Evolutionary conservation across 2,888 invertebrate genomes (phyloP), one percentile per base, ranked within the genome.

Genomic region (Stenichneumon culpator): DNA sequence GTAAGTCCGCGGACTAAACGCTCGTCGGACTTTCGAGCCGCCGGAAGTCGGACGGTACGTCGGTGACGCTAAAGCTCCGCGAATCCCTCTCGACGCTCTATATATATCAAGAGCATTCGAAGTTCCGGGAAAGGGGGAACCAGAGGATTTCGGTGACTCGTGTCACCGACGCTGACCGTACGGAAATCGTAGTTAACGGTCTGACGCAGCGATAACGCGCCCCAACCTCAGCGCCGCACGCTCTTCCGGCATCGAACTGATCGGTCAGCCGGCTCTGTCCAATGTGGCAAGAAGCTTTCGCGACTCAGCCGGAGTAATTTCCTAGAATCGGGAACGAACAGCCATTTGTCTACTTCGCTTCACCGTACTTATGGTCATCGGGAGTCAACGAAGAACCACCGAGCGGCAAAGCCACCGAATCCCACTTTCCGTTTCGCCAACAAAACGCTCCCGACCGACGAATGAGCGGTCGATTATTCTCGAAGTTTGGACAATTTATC

Each of bases 191-290:
- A 67, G 47, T 79, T 54, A 92, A 91, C 91, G 91, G 91, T 91
- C 91, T 87, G 90, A 90, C 90, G 89, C 91, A 90, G 90, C 89
- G 92, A 91, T 91, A 91, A 91, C 36, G 74, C 63, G 63, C 63
- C 28, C 65, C 9, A 57, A 57, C 67, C 77, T 14, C 52, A 11
- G 22, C 57, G 9, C 65, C 25, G 28, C 28, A 32, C 63, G 63
- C 50, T 70, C 63, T 63, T 57, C 57, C 22, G 57, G 22, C 60
- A 28, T 63, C 60, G 60, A 28, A 63, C 60, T 14, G 28, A 16
- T 63, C 28, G 25, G 60, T 63, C 28, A 32, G 16, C 28, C 32
- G 16, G 28, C 32, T 63, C 32, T 32, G 28, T 32, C 7, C 16
- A 63, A 14, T 32, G 68, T 78, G 57, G 57, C 68, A 67, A 73